A percentile compares a stretch with the other conserved stretches of the same genome.
phyloP scores from a whole-genome alignment of 1,140 invertebrate genomes.

The Globodera rostochiensis region DNA sequence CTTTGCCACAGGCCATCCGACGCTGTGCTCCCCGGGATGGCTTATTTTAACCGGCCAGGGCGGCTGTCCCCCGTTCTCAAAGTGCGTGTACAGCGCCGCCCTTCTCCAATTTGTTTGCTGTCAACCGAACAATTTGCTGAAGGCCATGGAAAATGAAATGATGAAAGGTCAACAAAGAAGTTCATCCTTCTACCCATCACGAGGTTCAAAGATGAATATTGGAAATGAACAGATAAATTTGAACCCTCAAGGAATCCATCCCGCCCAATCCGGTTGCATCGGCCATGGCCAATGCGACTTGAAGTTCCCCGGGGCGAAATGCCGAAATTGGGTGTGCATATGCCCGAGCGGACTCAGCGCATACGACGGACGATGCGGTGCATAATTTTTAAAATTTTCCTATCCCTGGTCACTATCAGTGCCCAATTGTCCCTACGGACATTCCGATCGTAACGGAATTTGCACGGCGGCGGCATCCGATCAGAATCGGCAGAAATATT shows the following conservation, averaged over 20 bases:
- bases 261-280: not conserved
- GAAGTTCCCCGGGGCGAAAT: not conserved
- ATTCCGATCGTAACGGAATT: not conserved
- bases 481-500: not conserved
- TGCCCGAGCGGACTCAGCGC: not conserved
- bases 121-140: not conserved
- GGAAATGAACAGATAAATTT: too few relatives aligned
- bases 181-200: too few relatives aligned
- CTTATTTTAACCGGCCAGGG: too few relatives aligned
- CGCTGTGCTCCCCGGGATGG: not conserved
- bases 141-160: not conserved
- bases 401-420: not conserved
- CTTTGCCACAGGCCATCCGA: not conserved
- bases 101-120: slow-evolving; percentile 5
- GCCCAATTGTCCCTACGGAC: not conserved
- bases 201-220: too few relatives aligned
- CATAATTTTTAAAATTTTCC: not conserved
- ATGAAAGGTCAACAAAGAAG: too few relatives aligned
- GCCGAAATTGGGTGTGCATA: not conserved
- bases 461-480: not conserved
- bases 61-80: slow-evolving; percentile 1
- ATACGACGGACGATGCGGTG: not conserved
- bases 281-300: not conserved
- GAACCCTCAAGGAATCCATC: not conserved
- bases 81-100: not conserved